These are phyloP conservation scores for Conops quadrifasciatus DNA, from an alignment of 2,888 invertebrate species.

Conservation along the genomic window DNA sequence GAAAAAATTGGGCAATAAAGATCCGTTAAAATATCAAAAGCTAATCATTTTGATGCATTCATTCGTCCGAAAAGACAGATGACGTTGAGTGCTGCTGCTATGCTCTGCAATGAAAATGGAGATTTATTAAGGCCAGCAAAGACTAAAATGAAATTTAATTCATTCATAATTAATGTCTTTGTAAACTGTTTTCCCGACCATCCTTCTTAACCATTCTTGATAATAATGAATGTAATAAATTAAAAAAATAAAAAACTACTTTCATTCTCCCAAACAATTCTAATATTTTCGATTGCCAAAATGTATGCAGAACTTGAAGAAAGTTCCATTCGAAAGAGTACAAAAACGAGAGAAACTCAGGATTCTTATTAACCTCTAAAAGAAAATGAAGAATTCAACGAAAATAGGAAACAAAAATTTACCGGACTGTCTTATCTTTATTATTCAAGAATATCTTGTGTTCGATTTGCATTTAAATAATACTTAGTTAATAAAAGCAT, in stretches of 20 bases:
- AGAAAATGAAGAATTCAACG: no score
- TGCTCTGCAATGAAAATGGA: conserved; percentile 5
- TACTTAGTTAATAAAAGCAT: no score
- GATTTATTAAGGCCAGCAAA: background rate
- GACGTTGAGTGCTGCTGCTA: background rate
- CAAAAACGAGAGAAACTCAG: conserved; percentile 2
- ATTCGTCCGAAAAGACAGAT: no score
- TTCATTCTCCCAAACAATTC: background rate
- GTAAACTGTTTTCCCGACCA: no score
- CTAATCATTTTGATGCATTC: no score
- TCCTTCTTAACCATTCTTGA: conserved; percentile 7
- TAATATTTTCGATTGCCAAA: background rate
- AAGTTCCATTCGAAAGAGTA: conserved; percentile 3
- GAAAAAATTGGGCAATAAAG: no score
- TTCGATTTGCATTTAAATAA: no score
- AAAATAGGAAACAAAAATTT: no score
- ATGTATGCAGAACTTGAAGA: background rate
- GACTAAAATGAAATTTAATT: conserved; percentile 15
- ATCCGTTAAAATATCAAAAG: no score
- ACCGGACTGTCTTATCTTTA: no score
- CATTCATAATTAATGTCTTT: conserved; percentile 10
- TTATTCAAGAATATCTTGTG: no score
- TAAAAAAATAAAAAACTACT: conserved; percentile 11
- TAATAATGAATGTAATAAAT: conserved; percentile 29
- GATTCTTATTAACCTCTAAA: conserved; percentile 1